phyloP scores from a whole-genome alignment of 2,888 invertebrate genomes.

The Cheilosia scutellata region DNA sequence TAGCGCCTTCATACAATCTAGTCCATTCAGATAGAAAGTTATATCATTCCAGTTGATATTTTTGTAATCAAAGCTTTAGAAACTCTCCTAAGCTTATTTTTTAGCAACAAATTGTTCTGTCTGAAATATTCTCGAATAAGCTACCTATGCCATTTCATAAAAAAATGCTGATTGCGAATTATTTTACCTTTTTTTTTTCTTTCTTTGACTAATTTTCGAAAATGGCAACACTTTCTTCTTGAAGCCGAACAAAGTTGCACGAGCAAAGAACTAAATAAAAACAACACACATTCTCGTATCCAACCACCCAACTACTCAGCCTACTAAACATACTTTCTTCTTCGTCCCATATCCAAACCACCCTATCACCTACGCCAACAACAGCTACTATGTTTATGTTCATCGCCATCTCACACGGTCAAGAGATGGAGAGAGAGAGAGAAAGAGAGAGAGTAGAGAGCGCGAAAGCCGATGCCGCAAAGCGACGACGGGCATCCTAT shows the following conservation, averaged over 20 bases:
- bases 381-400: conserved; percentile 1
- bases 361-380: background rate
- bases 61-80: no score
- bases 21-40: no score
- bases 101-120: no score
- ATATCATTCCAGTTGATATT: no score
- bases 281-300: conserved; percentile 16
- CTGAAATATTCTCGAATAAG: no score
- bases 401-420: conserved; percentile 54
- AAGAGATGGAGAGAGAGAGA: conserved; percentile 19
- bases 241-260: conserved; percentile 13
- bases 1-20: no score
- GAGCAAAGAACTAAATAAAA: conserved; percentile 22
- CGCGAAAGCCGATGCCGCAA: conserved; percentile 18
- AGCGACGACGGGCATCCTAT: conserved; percentile 48
- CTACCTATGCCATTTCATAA: no score
- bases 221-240: conserved; percentile 23
- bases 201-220: background rate
- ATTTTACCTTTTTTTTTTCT: no score
- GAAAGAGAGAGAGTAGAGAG: conserved; percentile 9
- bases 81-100: no score
- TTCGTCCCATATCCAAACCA: conserved; percentile 22
- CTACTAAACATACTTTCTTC: conserved; percentile 44
- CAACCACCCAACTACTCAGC: background rate
- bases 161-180: no score